Percentiles rank a stretch among this genome's conserved stretches.
Evolutionary conservation across 2,888 invertebrate species (phyloP).

Genomic region (Dione vanillae): DNA sequence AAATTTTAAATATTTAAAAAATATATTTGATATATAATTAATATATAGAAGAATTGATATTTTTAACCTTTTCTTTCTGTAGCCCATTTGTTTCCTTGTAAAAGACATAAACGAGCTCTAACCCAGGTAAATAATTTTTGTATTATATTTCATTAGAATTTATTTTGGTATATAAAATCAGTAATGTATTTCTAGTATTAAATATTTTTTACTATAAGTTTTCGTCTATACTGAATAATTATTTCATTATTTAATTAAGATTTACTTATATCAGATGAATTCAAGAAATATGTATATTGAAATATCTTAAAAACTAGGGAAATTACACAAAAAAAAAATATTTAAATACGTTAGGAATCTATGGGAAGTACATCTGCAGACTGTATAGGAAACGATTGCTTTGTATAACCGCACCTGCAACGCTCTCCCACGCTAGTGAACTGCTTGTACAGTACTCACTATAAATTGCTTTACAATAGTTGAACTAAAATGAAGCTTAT

Average conservation of each 20-base stretch:
- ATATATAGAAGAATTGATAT: neutral
- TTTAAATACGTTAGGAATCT: conserved; percentile 47
- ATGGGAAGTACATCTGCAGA: conserved; percentile 70
- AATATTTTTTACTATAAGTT: too few species aligned
- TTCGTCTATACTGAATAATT: too few species aligned
- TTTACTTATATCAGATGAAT: neutral
- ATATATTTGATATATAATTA: neutral
- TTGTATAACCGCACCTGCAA: conserved; percentile 73
- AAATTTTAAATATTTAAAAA: too few species aligned
- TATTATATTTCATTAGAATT: too few species aligned
- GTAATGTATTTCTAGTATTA: too few species aligned
- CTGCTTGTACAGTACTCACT: conserved; percentile 48
- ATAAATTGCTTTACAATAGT: conserved; percentile 15
- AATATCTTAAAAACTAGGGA: neutral
- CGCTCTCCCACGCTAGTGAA: conserved; percentile 73
- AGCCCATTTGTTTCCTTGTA: conserved; percentile 2
- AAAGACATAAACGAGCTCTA: conserved; percentile 46
- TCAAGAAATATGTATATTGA: neutral
- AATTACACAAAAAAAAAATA: conserved; percentile 2
- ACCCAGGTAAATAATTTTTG: neutral
- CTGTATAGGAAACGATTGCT: conserved; percentile 65
- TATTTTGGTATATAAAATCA: too few species aligned
- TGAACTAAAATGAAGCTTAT: conserved; percentile 31
- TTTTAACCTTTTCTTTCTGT: neutral
- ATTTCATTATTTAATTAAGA: neutral